Percentiles rank a stretch among this genome's conserved stretches.
These are phyloP conservation scores for Periparus ater DNA, from an alignment of 2,797 vertebrate genomes.

Conservation along the genomic window DNA sequence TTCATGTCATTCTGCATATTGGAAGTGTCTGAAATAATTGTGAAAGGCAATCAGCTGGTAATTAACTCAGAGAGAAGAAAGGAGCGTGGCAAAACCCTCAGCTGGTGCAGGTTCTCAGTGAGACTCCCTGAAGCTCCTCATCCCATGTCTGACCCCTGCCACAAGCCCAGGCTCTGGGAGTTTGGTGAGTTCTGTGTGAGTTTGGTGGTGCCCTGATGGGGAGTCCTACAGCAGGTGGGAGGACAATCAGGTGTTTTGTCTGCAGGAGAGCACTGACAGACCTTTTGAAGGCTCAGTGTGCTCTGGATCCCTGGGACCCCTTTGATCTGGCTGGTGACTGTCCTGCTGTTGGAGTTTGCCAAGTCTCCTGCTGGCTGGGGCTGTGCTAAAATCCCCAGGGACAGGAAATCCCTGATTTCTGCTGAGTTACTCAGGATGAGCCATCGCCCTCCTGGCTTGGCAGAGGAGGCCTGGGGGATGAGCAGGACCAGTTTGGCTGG, in stretches of 20 bases:
- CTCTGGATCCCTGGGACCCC: neutral
- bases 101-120: neutral
- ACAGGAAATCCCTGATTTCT: neutral
- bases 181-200: neutral
- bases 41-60: neutral
- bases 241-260: neutral
- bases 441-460: neutral
- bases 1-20: neutral
- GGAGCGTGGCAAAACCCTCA: neutral
- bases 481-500: neutral
- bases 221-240: neutral
- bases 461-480: neutral
- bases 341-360: rapidly evolving
- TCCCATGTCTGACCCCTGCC: neutral
- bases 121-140: neutral
- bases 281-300: neutral
- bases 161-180: neutral
- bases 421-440: rapidly evolving
- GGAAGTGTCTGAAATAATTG: neutral
- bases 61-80: neutral
- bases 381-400: neutral
- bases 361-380: neutral
- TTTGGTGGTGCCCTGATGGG: rapidly evolving
- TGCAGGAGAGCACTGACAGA: neutral
- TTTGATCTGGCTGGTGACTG: neutral